Evolutionary conservation across 2,113 vertebrate species (phyloP).

Genomic region (Ursus arctos): DNA sequence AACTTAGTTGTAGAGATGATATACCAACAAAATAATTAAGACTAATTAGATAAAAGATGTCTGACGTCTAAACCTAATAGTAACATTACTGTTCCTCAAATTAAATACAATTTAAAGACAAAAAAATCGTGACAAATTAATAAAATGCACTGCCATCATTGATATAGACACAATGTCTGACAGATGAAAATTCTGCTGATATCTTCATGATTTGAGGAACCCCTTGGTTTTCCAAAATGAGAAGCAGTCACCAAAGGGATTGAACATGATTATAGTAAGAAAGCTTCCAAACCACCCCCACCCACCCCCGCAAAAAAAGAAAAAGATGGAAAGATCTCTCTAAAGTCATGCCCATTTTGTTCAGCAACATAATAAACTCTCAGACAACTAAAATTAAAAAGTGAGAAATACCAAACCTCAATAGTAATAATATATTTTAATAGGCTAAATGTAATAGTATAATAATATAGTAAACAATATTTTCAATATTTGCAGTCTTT

Average conservation of each 20-base stretch:
- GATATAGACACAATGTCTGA: background rate
- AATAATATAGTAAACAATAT: background rate
- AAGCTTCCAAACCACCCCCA: background rate
- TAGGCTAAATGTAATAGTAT: conserved; percentile 19
- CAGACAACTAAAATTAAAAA: conserved; percentile 40
- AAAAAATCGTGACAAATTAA: conserved; percentile 5
- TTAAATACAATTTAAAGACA: conserved; percentile 50
- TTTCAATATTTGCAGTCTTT: background rate
- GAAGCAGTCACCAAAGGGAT: conserved; percentile 29
- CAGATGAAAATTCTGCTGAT: conserved; percentile 4
- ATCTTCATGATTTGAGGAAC: background rate
- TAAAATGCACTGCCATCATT: background rate
- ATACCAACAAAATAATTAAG: conserved; percentile 38
- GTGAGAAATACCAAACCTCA: conserved; percentile 37
- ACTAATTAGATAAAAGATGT: conserved; percentile 2
- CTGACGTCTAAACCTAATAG: background rate
- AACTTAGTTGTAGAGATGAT: background rate
- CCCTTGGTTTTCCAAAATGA: conserved; percentile 24
- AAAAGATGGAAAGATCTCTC: background rate
- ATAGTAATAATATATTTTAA: conserved; percentile 14
- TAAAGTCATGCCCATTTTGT: background rate
- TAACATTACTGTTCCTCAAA: background rate
- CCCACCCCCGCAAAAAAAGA: background rate
- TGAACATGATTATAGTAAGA: background rate
- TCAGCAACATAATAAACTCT: conserved; percentile 37